Conservation (phyloP, 1,140 invertebrate genomes). For the Zophobas atratus region DNA sequence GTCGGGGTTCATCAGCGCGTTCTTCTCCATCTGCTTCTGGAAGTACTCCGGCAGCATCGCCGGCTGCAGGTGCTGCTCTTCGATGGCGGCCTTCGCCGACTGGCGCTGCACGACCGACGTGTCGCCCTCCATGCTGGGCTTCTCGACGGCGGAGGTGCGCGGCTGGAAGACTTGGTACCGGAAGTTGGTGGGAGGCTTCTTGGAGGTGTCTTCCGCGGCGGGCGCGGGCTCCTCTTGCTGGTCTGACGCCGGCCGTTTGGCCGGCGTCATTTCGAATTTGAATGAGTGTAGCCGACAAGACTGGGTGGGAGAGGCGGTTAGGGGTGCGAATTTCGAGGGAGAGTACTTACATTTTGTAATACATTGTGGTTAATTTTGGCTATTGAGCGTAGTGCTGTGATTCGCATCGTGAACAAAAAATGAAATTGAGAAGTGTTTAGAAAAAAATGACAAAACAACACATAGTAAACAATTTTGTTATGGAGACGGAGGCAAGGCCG, state of each 20-base stretch:
- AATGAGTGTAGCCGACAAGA: slow-evolving; percentile 25
- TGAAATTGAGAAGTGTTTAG: not conserved
- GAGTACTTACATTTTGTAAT: slow-evolving; percentile 47
- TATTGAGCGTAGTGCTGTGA: slow-evolving; percentile 52
- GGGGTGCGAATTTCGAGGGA: not conserved
- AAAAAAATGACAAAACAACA: slow-evolving; percentile 39
- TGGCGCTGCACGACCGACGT: slow-evolving; percentile 16
- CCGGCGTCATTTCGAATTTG: slow-evolving; percentile 37
- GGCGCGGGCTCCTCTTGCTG: slow-evolving; percentile 13
- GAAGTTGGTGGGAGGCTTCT: slow-evolving; percentile 31
- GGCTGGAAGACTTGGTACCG: slow-evolving; percentile 56
- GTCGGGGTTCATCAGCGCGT: slow-evolving; percentile 36
- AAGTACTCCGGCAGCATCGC: slow-evolving; percentile 42
- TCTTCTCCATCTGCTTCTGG: slow-evolving; percentile 39
- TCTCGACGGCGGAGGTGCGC: slow-evolving; percentile 11
- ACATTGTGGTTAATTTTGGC: slow-evolving; percentile 50
- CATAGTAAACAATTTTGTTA: slow-evolving; percentile 13
- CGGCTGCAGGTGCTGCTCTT: slow-evolving; percentile 23
- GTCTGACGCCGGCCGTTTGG: not conserved
- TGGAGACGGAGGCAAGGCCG: not conserved
- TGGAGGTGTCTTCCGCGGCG: not conserved
- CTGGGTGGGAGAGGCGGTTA: not conserved
- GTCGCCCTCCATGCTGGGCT: slow-evolving; percentile 19
- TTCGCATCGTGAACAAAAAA: slow-evolving; percentile 59
- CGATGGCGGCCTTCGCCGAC: slow-evolving; percentile 24